Evolutionary conservation across 2,113 vertebrate species (phyloP).

Genomic region (Narcine bancroftii): DNA sequence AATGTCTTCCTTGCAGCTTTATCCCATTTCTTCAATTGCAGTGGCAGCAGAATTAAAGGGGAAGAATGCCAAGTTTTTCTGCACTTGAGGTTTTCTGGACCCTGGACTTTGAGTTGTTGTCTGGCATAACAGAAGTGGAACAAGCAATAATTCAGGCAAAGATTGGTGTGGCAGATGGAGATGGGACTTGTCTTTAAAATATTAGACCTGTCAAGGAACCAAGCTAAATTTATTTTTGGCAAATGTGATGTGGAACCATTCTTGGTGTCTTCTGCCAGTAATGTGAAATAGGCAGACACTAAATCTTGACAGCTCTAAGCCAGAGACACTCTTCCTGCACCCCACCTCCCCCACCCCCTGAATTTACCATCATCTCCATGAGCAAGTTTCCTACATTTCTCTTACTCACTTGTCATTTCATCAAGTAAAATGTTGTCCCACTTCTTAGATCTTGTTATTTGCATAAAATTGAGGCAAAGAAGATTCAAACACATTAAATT

Average conservation of each 20-base stretch:
- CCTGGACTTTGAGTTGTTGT: neutral
- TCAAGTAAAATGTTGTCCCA: neutral
- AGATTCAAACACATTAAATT: neutral
- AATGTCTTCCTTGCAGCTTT: neutral
- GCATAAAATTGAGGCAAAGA: neutral
- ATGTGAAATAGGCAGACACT: neutral
- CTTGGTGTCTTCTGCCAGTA: neutral
- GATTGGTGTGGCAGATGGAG: neutral
- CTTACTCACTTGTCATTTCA: neutral
- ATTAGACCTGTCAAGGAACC: neutral
- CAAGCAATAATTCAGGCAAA: neutral
- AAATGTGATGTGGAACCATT: too few species aligned
- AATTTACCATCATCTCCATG: neutral
- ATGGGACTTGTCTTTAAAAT: too few species aligned
- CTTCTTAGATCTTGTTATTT: neutral
- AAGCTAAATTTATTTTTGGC: neutral
- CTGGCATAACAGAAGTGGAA: neutral
- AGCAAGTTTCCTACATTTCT: neutral
- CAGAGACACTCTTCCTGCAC: neutral
- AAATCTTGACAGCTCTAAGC: neutral
- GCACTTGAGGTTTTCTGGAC: neutral
- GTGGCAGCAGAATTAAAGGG: neutral
- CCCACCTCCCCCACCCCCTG: too few species aligned
- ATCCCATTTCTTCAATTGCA: neutral
- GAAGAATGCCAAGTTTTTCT: too few species aligned